phyloP scores from a whole-genome alignment of 1,140 invertebrate genomes.

The Bombus waltoni region DNA sequence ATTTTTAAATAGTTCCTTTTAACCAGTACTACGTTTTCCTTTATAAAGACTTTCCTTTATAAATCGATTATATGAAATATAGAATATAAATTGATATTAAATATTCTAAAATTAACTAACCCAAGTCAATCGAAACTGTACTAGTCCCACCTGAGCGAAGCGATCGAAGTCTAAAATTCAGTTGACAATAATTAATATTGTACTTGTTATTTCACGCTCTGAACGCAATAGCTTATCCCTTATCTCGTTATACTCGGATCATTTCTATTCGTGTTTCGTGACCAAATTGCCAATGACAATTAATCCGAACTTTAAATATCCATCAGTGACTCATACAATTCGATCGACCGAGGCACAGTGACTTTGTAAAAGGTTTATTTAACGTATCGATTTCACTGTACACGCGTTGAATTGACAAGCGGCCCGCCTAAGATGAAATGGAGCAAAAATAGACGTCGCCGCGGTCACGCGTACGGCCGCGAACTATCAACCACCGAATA shows the following conservation, averaged over 20 bases:
- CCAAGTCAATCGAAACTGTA: neutral
- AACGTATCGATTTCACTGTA: neutral
- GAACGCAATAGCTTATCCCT: neutral
- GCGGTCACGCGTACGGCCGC: slow-evolving; percentile 39
- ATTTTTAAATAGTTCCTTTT: neutral
- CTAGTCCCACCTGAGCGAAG: neutral
- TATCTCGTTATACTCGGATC: neutral
- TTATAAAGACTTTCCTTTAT: neutral
- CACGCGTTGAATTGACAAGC: slow-evolving; percentile 1
- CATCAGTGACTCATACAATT: neutral
- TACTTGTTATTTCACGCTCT: neutral
- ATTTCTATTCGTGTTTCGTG: neutral
- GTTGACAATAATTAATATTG: neutral
- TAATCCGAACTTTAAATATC: neutral
- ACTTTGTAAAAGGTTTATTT: neutral
- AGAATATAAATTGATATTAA: neutral
- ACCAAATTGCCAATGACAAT: neutral
- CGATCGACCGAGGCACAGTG: neutral
- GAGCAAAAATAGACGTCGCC: slow-evolving; percentile 36
- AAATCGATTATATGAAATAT: neutral
- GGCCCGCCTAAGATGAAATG: slow-evolving; percentile 12
- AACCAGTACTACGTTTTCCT: neutral
- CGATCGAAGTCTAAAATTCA: neutral
- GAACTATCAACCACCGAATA: slow-evolving; percentile 61
- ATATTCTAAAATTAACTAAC: neutral